Conservation (phyloP, 1,140 invertebrate species). For the Neodiprion fabricii region DNA sequence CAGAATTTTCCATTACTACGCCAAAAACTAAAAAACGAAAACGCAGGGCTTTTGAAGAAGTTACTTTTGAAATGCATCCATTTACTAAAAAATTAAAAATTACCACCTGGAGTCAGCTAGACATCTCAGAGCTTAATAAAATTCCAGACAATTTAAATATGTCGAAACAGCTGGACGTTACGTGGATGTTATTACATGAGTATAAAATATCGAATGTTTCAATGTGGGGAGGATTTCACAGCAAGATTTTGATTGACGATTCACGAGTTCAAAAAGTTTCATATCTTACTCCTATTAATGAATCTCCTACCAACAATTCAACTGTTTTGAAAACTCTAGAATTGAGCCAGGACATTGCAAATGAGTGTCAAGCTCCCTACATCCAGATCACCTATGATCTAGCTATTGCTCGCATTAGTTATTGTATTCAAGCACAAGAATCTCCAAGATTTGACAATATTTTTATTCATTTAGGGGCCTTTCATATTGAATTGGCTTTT, state of each 20-base stretch:
- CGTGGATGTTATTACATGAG: conserved; percentile 32
- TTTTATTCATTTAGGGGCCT: conserved; percentile 41
- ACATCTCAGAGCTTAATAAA: conserved; percentile 14
- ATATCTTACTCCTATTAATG: conserved; percentile 42
- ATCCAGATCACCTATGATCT: conserved; percentile 1
- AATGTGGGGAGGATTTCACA: conserved; percentile 39
- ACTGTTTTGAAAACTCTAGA: conserved; percentile 26
- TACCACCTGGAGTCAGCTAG: neutral
- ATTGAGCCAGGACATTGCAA: conserved; percentile 1
- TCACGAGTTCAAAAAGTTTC: conserved; percentile 31
- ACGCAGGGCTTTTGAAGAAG: neutral
- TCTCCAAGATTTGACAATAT: conserved; percentile 9
- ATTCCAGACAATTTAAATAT: neutral
- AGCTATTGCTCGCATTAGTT: neutral
- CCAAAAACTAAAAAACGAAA: neutral
- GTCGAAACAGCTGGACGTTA: conserved; percentile 6
- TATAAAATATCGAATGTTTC: conserved; percentile 28
- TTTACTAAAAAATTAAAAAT: conserved; percentile 16
- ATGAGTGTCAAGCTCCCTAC: neutral
- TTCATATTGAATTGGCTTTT: conserved; percentile 41
- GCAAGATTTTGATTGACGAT: conserved; percentile 28
- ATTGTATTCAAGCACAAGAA: neutral
- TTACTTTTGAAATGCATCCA: conserved; percentile 5
- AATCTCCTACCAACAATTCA: conserved; percentile 36
- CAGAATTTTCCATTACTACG: neutral